Conservation (phyloP, 2,888 invertebrate species). For the Chouioia cunea region DNA sequence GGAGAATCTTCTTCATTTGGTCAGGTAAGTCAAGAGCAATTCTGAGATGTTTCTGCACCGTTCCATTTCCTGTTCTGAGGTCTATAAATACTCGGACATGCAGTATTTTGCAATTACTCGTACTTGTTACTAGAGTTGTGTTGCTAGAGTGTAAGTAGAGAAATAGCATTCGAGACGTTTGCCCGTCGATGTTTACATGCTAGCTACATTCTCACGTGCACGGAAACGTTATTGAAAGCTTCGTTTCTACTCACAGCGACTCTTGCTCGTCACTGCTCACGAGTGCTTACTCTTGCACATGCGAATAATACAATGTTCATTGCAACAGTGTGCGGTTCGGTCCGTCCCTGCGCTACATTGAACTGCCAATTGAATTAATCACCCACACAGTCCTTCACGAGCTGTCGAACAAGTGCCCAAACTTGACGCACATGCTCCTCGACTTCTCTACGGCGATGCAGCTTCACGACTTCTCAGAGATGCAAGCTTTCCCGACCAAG, state of each 20-base stretch:
- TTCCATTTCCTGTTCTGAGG: not conserved
- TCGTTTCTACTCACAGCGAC: too few relatives aligned
- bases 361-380: constrained; percentile 95
- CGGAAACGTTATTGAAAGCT: too few relatives aligned
- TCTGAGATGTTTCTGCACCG: not conserved
- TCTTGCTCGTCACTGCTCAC: too few relatives aligned
- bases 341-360: constrained; percentile 89
- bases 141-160: too few relatives aligned
- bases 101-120: too few relatives aligned
- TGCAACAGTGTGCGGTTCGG: constrained; percentile 82
- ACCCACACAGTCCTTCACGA: constrained; percentile 98
- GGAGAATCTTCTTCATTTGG: constrained; percentile 88
- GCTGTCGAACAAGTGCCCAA: constrained; percentile 94
- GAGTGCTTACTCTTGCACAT: too few relatives aligned
- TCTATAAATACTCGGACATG: too few relatives aligned
- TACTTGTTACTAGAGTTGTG: too few relatives aligned
- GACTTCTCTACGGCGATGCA: constrained; percentile 99
- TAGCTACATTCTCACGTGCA: too few relatives aligned
- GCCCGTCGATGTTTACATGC: too few relatives aligned
- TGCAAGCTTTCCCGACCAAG: constrained; percentile 98
- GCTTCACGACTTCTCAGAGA: constrained; percentile 98
- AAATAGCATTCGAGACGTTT: too few relatives aligned
- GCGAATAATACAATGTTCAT: not conserved
- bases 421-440: constrained; percentile 94
- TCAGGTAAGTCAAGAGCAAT: constrained; percentile 71